phyloP scores from a whole-genome alignment of 2,888 invertebrate species.

The Leptopilina syphax region DNA sequence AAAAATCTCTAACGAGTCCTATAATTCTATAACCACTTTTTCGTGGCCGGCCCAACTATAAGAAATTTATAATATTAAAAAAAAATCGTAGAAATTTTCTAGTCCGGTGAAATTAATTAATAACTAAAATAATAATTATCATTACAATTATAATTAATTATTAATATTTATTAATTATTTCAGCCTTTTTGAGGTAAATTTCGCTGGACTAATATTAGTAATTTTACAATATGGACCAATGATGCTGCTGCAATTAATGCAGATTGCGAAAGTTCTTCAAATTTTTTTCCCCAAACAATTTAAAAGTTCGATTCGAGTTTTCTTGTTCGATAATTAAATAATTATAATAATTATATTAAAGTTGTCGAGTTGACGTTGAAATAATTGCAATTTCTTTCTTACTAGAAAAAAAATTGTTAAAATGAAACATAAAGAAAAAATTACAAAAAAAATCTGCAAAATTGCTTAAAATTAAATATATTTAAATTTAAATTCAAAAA shows the following conservation, averaged over 20 bases:
- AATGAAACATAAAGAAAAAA: not conserved
- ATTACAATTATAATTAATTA: no score
- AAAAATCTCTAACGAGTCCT: not conserved
- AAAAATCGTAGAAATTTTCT: not conserved
- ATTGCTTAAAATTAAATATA: no score
- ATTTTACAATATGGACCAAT: conserved; percentile 38
- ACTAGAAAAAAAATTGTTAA: not conserved
- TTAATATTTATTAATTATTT: not conserved
- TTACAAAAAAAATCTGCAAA: no score
- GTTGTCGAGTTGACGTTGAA: not conserved
- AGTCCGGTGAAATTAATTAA: no score
- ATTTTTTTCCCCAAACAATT: conserved; percentile 5
- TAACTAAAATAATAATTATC: no score
- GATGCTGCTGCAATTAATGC: conserved; percentile 12
- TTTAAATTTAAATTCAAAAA: no score
- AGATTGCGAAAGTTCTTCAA: not conserved
- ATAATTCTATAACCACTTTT: conserved; percentile 17
- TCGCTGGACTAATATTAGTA: not conserved
- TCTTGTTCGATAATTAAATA: conserved; percentile 23
- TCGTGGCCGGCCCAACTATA: conserved; percentile 31
- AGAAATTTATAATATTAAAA: not conserved
- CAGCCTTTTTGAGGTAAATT: no score
- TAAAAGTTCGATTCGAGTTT: conserved; percentile 34
- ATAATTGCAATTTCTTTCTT: not conserved
- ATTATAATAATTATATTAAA: not conserved